Conservation (phyloP, 1,140 invertebrate genomes). For the Pseudoatta argentina region DNA sequence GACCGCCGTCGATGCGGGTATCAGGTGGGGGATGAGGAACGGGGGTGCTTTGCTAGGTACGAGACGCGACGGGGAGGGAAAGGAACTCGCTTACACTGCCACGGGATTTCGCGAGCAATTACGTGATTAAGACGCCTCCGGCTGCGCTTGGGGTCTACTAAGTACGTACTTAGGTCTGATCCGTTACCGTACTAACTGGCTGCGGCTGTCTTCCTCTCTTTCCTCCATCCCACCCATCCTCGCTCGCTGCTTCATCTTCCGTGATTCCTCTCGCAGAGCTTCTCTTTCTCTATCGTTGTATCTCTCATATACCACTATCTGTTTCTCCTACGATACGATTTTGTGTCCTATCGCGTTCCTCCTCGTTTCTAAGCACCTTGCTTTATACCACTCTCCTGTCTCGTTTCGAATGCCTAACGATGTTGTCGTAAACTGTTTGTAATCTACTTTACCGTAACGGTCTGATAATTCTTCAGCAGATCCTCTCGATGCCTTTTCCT, state of each 20-base stretch:
- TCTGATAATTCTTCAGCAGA: conserved; percentile 6
- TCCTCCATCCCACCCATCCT: background rate
- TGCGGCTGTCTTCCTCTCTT: conserved; percentile 58
- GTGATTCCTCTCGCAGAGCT: conserved; percentile 23
- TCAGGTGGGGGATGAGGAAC: background rate
- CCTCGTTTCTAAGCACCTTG: conserved; percentile 22
- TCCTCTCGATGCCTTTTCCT: background rate
- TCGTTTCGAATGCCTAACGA: conserved; percentile 15
- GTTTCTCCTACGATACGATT: conserved; percentile 45
- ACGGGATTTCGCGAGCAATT: conserved; percentile 86
- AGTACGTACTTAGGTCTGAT: conserved; percentile 86
- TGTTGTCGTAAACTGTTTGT: conserved; percentile 17
- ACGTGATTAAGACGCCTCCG: conserved; percentile 86
- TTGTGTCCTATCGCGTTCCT: conserved; percentile 21
- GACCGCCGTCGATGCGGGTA: conserved; percentile 51
- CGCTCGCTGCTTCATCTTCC: conserved; percentile 49
- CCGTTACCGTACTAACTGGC: conserved; percentile 81
- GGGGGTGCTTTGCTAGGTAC: conserved; percentile 18
- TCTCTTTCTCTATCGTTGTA: conserved; percentile 27
- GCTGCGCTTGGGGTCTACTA: conserved; percentile 83
- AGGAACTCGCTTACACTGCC: conserved; percentile 65
- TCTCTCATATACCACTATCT: conserved; percentile 37
- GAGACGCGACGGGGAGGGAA: background rate
- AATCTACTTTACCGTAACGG: conserved; percentile 2
- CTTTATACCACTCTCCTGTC: conserved; percentile 4